Base-by-base conservation (phyloP, 2,888 invertebrate genomes). In the Erpobdella octoculata region DNA sequence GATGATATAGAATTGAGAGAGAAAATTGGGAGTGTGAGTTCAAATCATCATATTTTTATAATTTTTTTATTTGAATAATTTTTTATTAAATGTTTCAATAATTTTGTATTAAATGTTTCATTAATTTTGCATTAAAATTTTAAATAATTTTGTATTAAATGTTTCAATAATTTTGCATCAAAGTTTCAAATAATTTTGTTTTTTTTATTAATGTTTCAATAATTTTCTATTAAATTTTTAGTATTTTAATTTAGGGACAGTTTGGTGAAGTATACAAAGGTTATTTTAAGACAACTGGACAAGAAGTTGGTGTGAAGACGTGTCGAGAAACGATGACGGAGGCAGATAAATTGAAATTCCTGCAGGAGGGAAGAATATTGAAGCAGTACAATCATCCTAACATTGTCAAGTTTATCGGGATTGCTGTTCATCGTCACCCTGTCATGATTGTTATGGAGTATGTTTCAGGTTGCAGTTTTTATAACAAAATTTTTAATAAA, bases 391-490 rank as follows among this genome's bases (percentile, higher is more conserved):
- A 94, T 83, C 96, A 96, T 84, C 92, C 93, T 0, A 96, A 96
- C 84, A 92, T 96, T 76, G 96, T 96, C 46, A 89, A 92, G 80
- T 88, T 97, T 48, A 94, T 95, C 78, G 97, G 97, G 36, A 95
- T 97, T 78, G 96, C 95, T 78, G 95, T 95, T 75, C 95, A 95
- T 84, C 92, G 94, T 80, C 94, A 95, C 79, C 97, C 97, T 0
- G 94, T 97, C 72, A 95, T 96, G 94, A 95, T 97, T 79, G 94
- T 97, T 38, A 96, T 97, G 96, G 97, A 97, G 85, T 87, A 93
- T 74, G 95, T 95, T 62, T 89, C 90, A 77, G 90, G 91, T 90
- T 21, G 9, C 37, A 35, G 28, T n/a, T n/a, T n/a, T n/a, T n/a
- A n/a, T n/a, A n/a, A n/a, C n/a, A 38, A 15, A 12, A 1, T 31